Percentiles rank a stretch among this genome's conserved stretches.
phyloP scores from a whole-genome alignment of 2,797 vertebrate species.

The Falco concolor region DNA sequence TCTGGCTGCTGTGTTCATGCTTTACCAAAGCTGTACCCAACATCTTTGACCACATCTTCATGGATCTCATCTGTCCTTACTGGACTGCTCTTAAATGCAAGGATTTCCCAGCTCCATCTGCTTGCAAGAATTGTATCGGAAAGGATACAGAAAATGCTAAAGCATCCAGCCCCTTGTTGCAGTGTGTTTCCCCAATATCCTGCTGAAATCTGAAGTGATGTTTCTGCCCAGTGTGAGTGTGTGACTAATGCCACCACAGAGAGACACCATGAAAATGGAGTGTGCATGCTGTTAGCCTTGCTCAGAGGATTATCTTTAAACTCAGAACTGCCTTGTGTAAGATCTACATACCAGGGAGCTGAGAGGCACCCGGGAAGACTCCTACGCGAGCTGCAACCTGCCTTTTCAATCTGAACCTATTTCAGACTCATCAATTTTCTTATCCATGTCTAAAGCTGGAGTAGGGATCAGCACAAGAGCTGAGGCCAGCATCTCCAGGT shows the following conservation, averaged over 20 bases:
- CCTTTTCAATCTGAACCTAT: background rate
- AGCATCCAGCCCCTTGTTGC: background rate
- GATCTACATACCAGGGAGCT: background rate
- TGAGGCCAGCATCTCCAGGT: background rate
- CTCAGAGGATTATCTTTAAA: background rate
- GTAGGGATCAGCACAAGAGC: background rate
- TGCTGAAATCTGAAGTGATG: background rate
- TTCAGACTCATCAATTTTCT: background rate
- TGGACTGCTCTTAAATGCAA: background rate
- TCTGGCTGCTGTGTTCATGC: background rate
- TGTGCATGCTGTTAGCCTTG: background rate
- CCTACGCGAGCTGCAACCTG: rapidly evolving
- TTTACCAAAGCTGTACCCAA: background rate
- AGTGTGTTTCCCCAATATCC: background rate
- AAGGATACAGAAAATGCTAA: background rate
- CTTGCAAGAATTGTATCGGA: background rate
- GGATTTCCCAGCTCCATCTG: background rate
- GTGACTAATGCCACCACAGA: background rate
- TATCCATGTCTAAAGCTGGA: background rate
- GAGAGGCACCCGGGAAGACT: background rate
- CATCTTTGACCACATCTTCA: background rate
- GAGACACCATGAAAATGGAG: background rate
- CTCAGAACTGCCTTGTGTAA: background rate
- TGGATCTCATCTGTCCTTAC: background rate
- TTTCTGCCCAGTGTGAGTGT: background rate